These are phyloP conservation scores for Lepetodrilus schrolli DNA, from an alignment of 2,888 invertebrate genomes.

Conservation along the genomic window DNA sequence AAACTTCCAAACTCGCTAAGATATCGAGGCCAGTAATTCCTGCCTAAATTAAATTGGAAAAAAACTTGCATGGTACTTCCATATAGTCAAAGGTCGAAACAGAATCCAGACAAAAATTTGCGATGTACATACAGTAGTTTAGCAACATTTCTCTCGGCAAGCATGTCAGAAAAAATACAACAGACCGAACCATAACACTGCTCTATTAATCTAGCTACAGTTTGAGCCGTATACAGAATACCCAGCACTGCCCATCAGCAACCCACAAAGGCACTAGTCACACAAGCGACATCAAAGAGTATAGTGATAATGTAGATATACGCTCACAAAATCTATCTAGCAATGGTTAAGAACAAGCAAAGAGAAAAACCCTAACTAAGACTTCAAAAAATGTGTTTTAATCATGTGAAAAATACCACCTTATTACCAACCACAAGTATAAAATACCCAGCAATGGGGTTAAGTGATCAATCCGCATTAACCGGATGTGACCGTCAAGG, in stretches of 20 bases:
- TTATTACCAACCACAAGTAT: not conserved
- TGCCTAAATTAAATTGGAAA: no score
- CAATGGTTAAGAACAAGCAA: not conserved
- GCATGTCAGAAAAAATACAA: no score
- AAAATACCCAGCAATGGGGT: not conserved
- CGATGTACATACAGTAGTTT: not conserved
- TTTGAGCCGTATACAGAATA: not conserved
- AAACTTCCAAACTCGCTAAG: no score
- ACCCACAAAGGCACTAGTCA: conserved; percentile 30
- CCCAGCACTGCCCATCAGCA: conserved; percentile 3
- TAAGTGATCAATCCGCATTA: not conserved
- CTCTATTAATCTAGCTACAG: not conserved
- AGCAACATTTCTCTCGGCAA: no score
- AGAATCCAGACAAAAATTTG: no score
- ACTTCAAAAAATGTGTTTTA: conserved; percentile 8
- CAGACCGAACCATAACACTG: not conserved
- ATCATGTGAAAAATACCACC: conserved; percentile 8
- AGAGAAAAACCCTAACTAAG: not conserved
- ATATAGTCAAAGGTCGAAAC: no score
- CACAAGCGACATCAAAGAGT: conserved; percentile 26
- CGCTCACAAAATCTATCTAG: conserved; percentile 19
- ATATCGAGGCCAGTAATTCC: no score
- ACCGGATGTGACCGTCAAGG: not conserved
- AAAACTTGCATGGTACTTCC: no score
- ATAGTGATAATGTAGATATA: conserved; percentile 5